Base-by-base conservation (phyloP, 2,113 vertebrate species). In the Apodemus speciosus region DNA sequence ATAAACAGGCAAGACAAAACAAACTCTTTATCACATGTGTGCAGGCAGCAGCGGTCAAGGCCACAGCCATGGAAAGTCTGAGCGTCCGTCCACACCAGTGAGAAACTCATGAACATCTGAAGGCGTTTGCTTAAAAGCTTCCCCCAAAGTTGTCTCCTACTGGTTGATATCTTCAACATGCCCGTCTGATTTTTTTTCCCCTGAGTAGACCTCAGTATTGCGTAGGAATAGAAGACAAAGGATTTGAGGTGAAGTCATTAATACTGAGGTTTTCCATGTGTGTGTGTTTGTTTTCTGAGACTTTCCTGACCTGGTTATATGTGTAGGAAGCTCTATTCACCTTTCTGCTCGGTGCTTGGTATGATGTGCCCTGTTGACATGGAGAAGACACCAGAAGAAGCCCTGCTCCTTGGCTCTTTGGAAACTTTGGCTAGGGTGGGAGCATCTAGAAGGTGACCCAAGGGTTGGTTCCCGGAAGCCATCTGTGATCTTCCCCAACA, bases 1-100 rank as follows among this genome's bases (percentile, higher is more conserved):
- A 40, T 77, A 94, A 93, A 89, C 69, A 91, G 95, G 85, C 75
- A 90, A 40, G 69, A 85, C 62, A 49, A 80, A 90, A 38, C 85
- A 60, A n/a, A 94, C 46, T 40, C 92, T 93, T 93, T 49, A 79
- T 66, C 87, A 71, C 94, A 93, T 79, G 93, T 95, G 96, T 91
- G 91, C 9, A 23, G 80, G 75, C 84, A 88, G 56, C 90, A 93
- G 1, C 43, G 58, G 0, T 7, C 6, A 32, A 18, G 60, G 66
- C 85, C 43, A 1, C 0, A 9, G 84, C 85, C 93, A 85, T 20
- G 91, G 95, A 90, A 94, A 95, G 27, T 91, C 94, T 84, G 93
- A 73, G 11, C 5, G 10, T 49, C 91, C 5, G 10, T 49, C 91
- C 43, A 38, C 62, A n/a, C 32, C 35, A 23, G 38, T 0, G 80